Base-by-base conservation (phyloP, 1,140 invertebrate species). In the Cyphomyrmex costatus region DNA sequence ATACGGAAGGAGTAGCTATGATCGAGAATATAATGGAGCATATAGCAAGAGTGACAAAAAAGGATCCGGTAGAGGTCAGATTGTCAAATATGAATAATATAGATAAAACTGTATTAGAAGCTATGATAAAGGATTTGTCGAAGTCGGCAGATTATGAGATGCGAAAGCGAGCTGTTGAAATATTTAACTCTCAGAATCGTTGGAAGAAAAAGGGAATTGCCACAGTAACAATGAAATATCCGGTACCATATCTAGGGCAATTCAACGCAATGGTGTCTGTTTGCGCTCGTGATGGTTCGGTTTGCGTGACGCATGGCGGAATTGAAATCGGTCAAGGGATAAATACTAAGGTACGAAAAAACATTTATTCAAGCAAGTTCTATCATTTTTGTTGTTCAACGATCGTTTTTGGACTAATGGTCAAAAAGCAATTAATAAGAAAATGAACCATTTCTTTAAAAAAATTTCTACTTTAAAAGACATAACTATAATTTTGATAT, bases 11-110 rank as follows among this genome's bases (percentile, higher is more conserved):
- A 36, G 93, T 97, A 21, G 96, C 96, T 10, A 95, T 97, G 91
- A 96, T 97, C 24, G 98, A 98, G 94, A 96, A 95, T 61, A 96
- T 98, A 7, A 97, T 99, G 96, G 98, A 99, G 89, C 97, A 98
- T 91, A 97, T 98, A 83, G 96, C 97, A 1, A 96, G 96, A 76
- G 95, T 94, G 63, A 90, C 97, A 5, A 95, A 96, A 2, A 95
- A 96, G 88, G 98, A 98, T 95, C 96, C 98, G 0, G 85, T 96
- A 1, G 96, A 97, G 77, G 96, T 98, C 0, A 95, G 96, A 84
- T 87, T 96, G 46, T 94, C 93, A 8, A 98, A 98, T 91, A 94
- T 98, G 85, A 93, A 93, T n/a, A 71, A 93, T 6, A 87, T 73
- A 0, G 92, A 95, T 63, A 95, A 93, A 56, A 60, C 76, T 58